These are phyloP conservation scores for Maccullochella peelii DNA, from an alignment of 2,113 vertebrate genomes.

Conservation along the genomic window DNA sequence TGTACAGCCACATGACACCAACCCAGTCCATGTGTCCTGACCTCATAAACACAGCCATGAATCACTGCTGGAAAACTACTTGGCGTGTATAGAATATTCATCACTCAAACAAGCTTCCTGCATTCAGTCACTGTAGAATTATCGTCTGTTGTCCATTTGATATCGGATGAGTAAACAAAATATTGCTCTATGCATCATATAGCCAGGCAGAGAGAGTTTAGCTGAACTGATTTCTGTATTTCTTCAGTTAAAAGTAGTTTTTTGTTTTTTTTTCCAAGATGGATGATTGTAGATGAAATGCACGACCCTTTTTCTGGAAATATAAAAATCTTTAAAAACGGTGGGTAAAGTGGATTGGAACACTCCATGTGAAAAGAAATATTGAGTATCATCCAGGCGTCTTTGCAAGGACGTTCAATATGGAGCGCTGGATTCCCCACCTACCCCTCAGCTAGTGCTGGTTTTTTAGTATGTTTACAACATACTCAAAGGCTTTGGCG, in stretches of 20 bases:
- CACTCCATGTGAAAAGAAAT: slow-evolving; percentile 12
- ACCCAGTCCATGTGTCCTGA: slow-evolving; percentile 15
- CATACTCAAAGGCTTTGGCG: not conserved
- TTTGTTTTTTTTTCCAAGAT: not conserved
- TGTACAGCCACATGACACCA: slow-evolving; percentile 13
- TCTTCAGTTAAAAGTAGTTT: not conserved
- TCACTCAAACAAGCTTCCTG: slow-evolving; percentile 10
- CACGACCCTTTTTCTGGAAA: not conserved
- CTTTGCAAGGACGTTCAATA: not conserved
- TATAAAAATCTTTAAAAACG: not conserved
- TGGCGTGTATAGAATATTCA: slow-evolving; percentile 45
- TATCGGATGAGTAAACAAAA: not conserved
- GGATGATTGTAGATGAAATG: not conserved
- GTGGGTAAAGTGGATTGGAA: not conserved
- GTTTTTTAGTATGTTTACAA: not conserved
- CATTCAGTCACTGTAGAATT: not conserved
- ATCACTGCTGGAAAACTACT: slow-evolving; percentile 39
- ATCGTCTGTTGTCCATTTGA: slow-evolving; percentile 10
- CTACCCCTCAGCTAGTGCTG: not conserved
- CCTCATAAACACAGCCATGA: slow-evolving; percentile 43
- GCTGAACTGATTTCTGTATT: not conserved
- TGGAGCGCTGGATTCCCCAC: not conserved
- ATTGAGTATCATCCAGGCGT: not conserved
- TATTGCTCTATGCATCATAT: not conserved
- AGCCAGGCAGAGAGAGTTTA: not conserved